Conservation (phyloP, 2,888 invertebrate species). For the Galerucella pusilla region DNA sequence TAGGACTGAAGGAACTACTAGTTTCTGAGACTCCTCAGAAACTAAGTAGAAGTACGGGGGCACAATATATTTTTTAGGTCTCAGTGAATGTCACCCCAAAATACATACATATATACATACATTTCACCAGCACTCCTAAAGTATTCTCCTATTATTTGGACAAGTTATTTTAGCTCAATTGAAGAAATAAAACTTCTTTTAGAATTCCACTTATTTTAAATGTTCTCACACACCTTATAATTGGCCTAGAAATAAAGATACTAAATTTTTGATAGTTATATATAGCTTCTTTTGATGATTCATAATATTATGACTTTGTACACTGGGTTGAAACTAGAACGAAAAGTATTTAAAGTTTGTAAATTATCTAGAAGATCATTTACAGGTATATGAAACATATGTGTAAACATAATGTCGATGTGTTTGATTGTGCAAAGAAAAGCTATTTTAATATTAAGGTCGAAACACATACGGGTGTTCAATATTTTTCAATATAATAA, state of each 20-base stretch:
- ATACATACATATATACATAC: no score
- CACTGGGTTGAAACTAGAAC: constrained; percentile 20
- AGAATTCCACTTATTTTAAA: background rate
- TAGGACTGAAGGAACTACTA: no score
- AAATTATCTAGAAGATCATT: constrained; percentile 14
- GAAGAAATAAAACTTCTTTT: background rate
- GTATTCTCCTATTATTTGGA: no score
- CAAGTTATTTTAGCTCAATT: no score
- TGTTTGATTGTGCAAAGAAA: constrained; percentile 2
- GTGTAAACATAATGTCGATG: background rate
- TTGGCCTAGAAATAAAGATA: constrained; percentile 8
- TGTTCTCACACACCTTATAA: background rate
- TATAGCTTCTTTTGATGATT: constrained; percentile 25
- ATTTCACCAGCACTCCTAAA: no score
- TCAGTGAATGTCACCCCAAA: no score
- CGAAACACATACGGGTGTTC: background rate
- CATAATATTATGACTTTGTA: constrained; percentile 25
- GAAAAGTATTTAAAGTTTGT: constrained; percentile 11
- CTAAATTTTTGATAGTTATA: constrained; percentile 21
- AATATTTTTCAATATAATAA: background rate
- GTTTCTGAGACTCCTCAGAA: no score
- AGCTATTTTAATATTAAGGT: background rate
- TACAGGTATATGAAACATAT: constrained; percentile 17
- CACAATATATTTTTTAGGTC: no score
- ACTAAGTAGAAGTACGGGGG: no score